Base-by-base conservation (phyloP, 2,113 vertebrate species). In the Sapajus apella region DNA sequence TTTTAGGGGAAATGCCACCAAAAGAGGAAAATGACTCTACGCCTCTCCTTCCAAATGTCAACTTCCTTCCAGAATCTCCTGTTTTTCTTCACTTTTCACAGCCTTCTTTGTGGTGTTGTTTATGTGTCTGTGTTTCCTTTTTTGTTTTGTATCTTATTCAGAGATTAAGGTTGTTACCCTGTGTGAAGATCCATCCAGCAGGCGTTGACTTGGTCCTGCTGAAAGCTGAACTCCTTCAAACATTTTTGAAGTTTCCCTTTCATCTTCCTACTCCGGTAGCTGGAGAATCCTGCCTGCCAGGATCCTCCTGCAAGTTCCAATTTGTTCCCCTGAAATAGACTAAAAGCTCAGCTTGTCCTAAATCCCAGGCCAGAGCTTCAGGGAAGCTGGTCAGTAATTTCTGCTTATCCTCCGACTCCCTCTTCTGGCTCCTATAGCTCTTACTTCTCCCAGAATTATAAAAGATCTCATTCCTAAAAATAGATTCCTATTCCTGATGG, bases 341-440 rank as follows among this genome's bases (percentile, higher is more conserved):
- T 2, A 40, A 40, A 18, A 17, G 32, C 75, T 30, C 40, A 35
- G 87, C 32, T 0, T 2, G 5, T 40, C 32, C 35, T 0, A 32
- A 25, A 32, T 20, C 75, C 3, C 1, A 4, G 0, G 8, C 6
- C 27, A 2, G 11, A 0, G 27, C 40, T 17, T 40, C 45, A 0
- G 18, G 52, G 68, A 79, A 23, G 32, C 68, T 1, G 4, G 25
- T 18, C 8, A 5, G 8, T 8, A 56, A 4, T 5, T 10, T 92
- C 37, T 37, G 61, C 96, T 95, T 94, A 79, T 93, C 87, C 93
- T 95, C 79, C 68, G 0, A 37, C 86, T 90, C 97, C 97, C 96
- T 68, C 97, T 97, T 83, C 96, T 96, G 96, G 97, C 3, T 4
- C 52, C 2, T 6, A 1, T 18, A 40, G 35, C 75, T 45, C 73